Base-by-base conservation (phyloP, 2,113 vertebrate species). In the Heterocephalus glaber region DNA sequence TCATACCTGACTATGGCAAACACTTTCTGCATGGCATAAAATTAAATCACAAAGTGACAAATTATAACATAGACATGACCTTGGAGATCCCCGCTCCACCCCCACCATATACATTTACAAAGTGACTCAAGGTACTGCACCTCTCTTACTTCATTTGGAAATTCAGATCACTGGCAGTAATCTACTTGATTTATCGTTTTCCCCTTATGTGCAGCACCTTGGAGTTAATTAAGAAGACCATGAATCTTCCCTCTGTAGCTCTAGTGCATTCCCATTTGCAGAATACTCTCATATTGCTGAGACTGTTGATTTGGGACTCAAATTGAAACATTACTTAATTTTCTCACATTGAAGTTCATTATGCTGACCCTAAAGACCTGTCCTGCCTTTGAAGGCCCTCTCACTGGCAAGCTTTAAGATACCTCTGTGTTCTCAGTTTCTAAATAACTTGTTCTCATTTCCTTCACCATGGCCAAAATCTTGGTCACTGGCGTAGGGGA, bases 301-400 rank as follows among this genome's bases (percentile, higher is more conserved):
- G 92, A 87, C 65, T 95, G 82, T 97, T 93, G 38, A 79, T 97
- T 97, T 0, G 96, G 95, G 96, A 97, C 92, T 95, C 76, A 19
- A 38, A 92, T 94, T 96, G 93, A 98, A 96, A 90, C 96, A 95
- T 96, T 72, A 96, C 96, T 97, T 96, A 96, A 97, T 98, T 97
- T 97, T 95, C 97, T 95, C 96, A 96, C 96, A 90, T 95, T 88
- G 96, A 93, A 76, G 70, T 94, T 96, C 97, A 90, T 97, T 97
- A 96, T 90, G 85, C 96, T 86, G 92, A 95, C 63, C 93, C 95
- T 92, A 60, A 79, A 90, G 77, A 91, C 90, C 52, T n/a, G 41
- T 19, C 68, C 90, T 76, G 89, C 90, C 97, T 97, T 79, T 92
- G 94, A 95, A 96, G 84, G 76, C 76, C 74, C 74, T 93, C 74